phyloP scores from a whole-genome alignment of 2,113 vertebrate genomes.

The Peromyscus maniculatus region DNA sequence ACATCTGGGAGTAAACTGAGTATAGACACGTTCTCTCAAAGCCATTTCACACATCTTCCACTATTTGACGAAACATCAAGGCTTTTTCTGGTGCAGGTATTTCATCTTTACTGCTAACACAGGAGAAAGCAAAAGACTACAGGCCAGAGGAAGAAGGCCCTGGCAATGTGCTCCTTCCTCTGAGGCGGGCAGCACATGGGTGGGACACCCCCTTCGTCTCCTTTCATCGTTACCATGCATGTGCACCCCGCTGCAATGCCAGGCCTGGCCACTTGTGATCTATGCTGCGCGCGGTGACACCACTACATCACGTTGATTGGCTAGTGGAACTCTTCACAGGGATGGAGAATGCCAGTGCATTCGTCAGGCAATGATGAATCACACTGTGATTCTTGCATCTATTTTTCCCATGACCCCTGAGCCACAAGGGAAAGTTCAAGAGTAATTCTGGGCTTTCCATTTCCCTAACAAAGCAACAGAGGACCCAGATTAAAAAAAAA shows the following conservation, averaged over 20 bases:
- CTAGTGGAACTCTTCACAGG: not conserved
- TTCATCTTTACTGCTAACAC: not conserved
- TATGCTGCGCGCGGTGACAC: not conserved
- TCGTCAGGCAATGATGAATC: constrained; percentile 63
- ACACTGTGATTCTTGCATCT: not conserved
- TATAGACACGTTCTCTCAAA: not conserved
- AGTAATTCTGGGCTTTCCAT: constrained; percentile 50
- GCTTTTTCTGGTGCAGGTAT: not conserved
- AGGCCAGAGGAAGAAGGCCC: not conserved
- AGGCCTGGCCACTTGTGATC: not conserved
- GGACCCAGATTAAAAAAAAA: constrained; percentile 10
- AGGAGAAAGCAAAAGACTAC: not conserved
- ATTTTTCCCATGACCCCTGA: constrained; percentile 76
- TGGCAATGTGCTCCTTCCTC: not conserved
- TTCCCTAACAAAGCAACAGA: constrained; percentile 75
- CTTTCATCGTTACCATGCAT: not conserved
- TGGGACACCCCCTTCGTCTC: not conserved
- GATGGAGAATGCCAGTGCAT: not conserved
- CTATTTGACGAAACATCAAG: not conserved
- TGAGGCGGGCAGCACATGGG: not conserved
- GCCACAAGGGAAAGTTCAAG: not conserved
- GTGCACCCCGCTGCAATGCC: not conserved
- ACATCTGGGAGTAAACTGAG: not conserved
- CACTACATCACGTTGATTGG: too few relatives aligned
- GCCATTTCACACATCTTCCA: not conserved